Percentiles rank a stretch among this genome's conserved stretches.
Evolutionary conservation across 1,140 invertebrate species (phyloP).

Genomic region (Megalonaias nervosa): DNA sequence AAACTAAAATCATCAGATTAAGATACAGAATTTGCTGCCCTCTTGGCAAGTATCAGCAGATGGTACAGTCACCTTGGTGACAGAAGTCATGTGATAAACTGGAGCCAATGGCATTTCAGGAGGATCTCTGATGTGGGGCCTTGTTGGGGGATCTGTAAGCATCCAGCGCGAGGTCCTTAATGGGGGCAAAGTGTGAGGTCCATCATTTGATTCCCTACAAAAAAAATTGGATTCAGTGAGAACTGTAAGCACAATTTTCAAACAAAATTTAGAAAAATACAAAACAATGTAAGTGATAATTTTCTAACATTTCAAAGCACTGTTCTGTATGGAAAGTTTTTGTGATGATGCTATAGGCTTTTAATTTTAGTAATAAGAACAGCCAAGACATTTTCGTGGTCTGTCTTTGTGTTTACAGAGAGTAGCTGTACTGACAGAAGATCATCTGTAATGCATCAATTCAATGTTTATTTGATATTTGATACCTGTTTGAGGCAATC

Average conservation of each 20-base stretch:
- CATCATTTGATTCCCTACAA: slow-evolving; percentile 15
- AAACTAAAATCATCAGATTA: slow-evolving; percentile 4
- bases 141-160: slow-evolving; percentile 34
- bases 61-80: slow-evolving; percentile 41
- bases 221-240: not conserved
- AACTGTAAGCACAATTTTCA: not conserved
- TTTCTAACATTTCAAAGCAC: not conserved
- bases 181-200: slow-evolving; percentile 2
- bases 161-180: slow-evolving; percentile 40
- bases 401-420: too few species aligned
- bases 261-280: not conserved
- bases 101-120: slow-evolving; percentile 30
- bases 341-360: not conserved
- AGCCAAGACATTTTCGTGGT: too few species aligned
- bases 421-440: too few species aligned
- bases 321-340: not conserved
- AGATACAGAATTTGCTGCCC: slow-evolving; percentile 19
- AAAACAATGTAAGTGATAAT: not conserved
- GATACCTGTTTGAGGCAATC: too few species aligned
- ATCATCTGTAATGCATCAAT: too few species aligned
- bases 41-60: slow-evolving; percentile 24
- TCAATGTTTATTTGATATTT: too few species aligned
- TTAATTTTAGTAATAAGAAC: not conserved
- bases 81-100: slow-evolving; percentile 26
- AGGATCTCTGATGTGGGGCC: slow-evolving; percentile 38